Conservation (phyloP, 2,888 invertebrate species). For the Acanthopleura granulata region DNA sequence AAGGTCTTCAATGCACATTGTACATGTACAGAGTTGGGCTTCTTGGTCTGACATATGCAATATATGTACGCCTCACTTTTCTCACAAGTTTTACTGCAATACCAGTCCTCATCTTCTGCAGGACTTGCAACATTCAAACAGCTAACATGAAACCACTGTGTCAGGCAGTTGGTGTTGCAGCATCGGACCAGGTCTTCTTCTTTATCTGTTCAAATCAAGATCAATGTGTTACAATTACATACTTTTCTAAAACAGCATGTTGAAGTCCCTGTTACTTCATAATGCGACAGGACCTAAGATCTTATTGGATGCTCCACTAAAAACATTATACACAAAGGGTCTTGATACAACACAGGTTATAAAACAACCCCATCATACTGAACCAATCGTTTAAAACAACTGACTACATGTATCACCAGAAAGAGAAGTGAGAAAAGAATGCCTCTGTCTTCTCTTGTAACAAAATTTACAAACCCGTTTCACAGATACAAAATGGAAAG, state of each 20-base stretch:
- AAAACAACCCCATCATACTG: neutral
- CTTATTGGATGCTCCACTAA: too few relatives aligned
- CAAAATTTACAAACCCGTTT: neutral
- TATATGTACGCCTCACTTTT: neutral
- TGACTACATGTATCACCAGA: too few relatives aligned
- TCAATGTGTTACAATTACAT: neutral
- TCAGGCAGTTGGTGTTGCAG: neutral
- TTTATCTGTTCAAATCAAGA: neutral
- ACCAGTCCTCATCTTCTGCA: conserved; percentile 12
- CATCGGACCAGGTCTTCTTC: neutral
- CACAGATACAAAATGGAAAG: neutral
- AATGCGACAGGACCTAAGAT: too few relatives aligned
- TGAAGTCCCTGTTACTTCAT: too few relatives aligned
- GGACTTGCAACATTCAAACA: neutral
- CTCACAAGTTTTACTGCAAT: neutral
- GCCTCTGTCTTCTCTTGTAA: too few relatives aligned
- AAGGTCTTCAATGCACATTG: neutral
- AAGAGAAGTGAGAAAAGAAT: too few relatives aligned
- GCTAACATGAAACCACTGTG: conserved; percentile 2
- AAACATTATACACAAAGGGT: too few relatives aligned
- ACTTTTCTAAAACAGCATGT: too few relatives aligned
- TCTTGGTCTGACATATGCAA: neutral
- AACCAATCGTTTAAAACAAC: too few relatives aligned
- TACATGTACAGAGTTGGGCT: neutral
- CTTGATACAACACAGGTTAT: neutral